Conservation (phyloP, 2,797 vertebrate species). For the Remorina albescens region DNA sequence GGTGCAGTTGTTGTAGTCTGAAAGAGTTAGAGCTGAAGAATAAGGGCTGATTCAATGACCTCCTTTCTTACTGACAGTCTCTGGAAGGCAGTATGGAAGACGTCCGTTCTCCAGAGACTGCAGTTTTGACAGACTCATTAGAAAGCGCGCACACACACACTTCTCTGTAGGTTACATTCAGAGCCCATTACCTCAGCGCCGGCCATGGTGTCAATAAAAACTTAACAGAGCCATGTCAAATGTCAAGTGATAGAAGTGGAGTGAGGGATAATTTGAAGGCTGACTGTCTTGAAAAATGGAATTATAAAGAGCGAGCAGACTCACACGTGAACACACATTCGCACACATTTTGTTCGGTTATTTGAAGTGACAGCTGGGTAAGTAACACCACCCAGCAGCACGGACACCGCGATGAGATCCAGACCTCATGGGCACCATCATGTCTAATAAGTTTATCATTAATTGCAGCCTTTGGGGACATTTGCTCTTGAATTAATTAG, state of each 20-base stretch:
- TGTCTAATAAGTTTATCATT: constrained; percentile 86
- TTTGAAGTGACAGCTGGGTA: constrained; percentile 78
- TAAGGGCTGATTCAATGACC: constrained; percentile 70
- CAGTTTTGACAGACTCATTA: constrained; percentile 71
- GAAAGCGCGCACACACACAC: constrained; percentile 43
- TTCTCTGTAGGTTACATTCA: constrained; percentile 51
- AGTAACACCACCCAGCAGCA: constrained; percentile 76
- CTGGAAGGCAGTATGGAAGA: constrained; percentile 57
- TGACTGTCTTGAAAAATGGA: constrained; percentile 51
- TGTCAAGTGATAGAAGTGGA: constrained; percentile 55
- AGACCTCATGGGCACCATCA: constrained; percentile 83
- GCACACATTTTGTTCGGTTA: constrained; percentile 51
- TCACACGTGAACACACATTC: constrained; percentile 7
- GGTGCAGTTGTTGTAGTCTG: constrained; percentile 70
- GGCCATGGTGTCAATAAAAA: constrained; percentile 57
- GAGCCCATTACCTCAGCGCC: constrained; percentile 45
- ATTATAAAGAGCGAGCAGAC: constrained; percentile 45
- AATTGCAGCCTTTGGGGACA: constrained; percentile 84
- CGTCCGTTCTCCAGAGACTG: constrained; percentile 53
- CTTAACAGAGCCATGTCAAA: constrained; percentile 67
- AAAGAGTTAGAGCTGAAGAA: constrained; percentile 72
- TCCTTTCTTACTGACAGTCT: constrained; percentile 67
- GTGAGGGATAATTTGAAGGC: constrained; percentile 54
- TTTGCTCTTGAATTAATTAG: constrained; percentile 86
- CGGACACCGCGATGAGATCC: constrained; percentile 73